Evolutionary conservation across 2,888 invertebrate genomes (phyloP), one percentile per base, ranked within the genome.

Genomic region (Nyleta sp.): DNA sequence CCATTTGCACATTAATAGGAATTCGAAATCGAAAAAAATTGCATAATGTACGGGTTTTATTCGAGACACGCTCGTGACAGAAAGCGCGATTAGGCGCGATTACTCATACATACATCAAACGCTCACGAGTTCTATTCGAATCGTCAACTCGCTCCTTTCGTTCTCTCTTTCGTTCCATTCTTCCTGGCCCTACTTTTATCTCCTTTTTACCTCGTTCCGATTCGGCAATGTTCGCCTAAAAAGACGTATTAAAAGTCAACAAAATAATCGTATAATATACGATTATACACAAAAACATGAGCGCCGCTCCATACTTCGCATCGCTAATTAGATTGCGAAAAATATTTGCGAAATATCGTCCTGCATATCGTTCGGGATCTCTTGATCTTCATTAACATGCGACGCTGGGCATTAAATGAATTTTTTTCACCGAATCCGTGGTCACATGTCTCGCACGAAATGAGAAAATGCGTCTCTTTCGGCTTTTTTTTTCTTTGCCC

Each of bases 301-400:
- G 46, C 60, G 62, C 70, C 31, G 70, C 71, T 65, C 78, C 65
- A 75, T 79, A 74, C 74, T 60, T 68, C 78, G 78, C 74, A 79
- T 79, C 71, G 59, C 72, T 79, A 79, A 79, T 79, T 75, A 79
- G 79, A 80, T 73, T 76, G 80, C 73, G 75, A 73, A 64, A 70
- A 72, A 72, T 76, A 76, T 73, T 40, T 75, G 62, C 76, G 72
- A 80, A 80, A 78, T 70, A 73, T 76, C 76, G 70, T 73, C 65
- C 70, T 50, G 73, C 80, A 28, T 80, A 80, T 80, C 80, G 70
- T 73, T 73, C 80, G 73, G 76, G 60, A 80, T 80, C 80, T 80
- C 76, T 80, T 76, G 80, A 80, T 80, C 80, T 80, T 80, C 76
- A 80, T 80, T 80, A 80, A 73, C 80, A 80, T 76, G 80, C 80